phyloP scores from a whole-genome alignment of 2,888 invertebrate species.

The Kryphioiulus occultus region DNA sequence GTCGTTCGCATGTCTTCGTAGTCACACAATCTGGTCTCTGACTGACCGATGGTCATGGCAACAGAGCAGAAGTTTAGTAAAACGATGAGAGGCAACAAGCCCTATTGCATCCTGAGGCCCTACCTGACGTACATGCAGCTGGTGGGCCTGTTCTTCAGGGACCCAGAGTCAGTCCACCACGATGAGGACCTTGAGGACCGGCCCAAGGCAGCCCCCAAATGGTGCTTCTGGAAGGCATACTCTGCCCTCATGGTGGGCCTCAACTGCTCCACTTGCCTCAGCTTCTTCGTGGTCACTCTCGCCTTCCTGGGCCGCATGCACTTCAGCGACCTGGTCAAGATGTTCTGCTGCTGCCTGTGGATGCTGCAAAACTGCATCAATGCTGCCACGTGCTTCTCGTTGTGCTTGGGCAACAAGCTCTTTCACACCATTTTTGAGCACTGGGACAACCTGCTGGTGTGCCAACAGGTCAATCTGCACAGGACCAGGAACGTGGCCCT shows the following conservation, averaged over 20 bases:
- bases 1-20: background rate
- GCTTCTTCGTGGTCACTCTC: background rate
- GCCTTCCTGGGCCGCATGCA: background rate
- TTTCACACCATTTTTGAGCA: background rate
- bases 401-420: background rate
- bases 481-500: background rate
- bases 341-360: background rate
- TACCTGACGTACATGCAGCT: conserved; percentile 31
- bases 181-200: background rate
- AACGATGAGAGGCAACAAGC: background rate
- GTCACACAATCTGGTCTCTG: background rate
- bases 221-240: conserved; percentile 11
- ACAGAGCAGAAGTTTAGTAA: background rate
- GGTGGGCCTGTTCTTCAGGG: background rate
- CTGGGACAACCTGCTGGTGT: background rate
- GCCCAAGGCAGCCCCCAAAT: background rate
- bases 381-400: background rate
- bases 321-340: background rate
- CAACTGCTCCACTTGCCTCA: background rate
- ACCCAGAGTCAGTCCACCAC: background rate
- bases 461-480: background rate
- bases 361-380: conserved; percentile 19
- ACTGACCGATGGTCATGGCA: background rate
- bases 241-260: background rate
- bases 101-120: background rate